These are phyloP conservation scores for Teleogryllus oceanicus DNA, from an alignment of 2,888 invertebrate species.

Conservation along the genomic window DNA sequence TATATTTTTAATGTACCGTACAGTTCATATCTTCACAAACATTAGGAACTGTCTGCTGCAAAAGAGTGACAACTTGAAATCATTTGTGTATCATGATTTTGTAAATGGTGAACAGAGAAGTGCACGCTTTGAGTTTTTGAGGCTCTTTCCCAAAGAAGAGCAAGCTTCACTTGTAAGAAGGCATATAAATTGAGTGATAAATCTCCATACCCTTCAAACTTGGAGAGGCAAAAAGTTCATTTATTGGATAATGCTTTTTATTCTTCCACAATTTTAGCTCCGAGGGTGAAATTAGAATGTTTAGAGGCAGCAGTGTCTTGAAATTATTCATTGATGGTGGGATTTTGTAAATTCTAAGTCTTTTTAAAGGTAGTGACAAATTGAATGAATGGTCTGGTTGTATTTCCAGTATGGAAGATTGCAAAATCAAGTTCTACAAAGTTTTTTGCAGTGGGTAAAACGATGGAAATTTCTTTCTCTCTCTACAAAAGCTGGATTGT, in stretches of 20 bases:
- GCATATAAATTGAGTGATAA: background rate
- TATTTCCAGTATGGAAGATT: background rate
- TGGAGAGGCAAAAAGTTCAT: background rate
- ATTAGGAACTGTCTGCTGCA: background rate
- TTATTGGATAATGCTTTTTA: background rate
- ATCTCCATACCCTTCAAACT: background rate
- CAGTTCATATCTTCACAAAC: background rate
- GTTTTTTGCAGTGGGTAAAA: background rate
- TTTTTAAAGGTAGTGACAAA: background rate
- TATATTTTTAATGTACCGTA: background rate
- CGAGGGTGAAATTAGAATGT: background rate
- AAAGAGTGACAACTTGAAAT: background rate
- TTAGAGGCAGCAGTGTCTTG: background rate
- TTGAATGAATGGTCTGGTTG: background rate
- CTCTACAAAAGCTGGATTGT: background rate
- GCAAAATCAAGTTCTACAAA: too few relatives aligned
- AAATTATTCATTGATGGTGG: background rate
- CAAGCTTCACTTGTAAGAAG: background rate
- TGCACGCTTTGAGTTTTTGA: background rate
- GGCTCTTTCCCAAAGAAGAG: background rate
- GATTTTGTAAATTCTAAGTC: background rate
- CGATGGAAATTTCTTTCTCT: background rate
- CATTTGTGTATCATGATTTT: background rate
- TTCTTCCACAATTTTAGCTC: background rate
- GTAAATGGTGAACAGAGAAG: background rate